These are phyloP conservation scores for Watsonalla binaria DNA, from an alignment of 2,888 invertebrate genomes.

Conservation along the genomic window DNA sequence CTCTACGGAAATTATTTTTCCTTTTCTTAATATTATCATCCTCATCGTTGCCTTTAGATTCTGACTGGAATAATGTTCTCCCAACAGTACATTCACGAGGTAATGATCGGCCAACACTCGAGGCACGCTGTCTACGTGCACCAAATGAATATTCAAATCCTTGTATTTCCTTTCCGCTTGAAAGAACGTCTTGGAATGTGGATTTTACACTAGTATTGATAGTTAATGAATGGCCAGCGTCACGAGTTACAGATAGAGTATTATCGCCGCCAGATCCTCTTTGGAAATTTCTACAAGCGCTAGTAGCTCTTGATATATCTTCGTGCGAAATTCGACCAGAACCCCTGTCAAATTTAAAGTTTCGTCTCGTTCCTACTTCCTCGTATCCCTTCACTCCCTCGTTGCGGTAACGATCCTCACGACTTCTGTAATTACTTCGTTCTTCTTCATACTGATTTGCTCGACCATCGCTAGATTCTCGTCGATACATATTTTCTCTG, in stretches of 20 bases:
- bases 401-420: slow-evolving; percentile 16
- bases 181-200: slow-evolving; percentile 51
- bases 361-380: slow-evolving; percentile 19
- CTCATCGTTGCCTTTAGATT: slow-evolving; percentile 4
- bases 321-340: slow-evolving; percentile 21
- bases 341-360: slow-evolving; percentile 36
- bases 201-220: slow-evolving; percentile 62
- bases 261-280: slow-evolving; percentile 23
- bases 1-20: slow-evolving; percentile 40
- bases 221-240: slow-evolving; percentile 46
- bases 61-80: slow-evolving; percentile 7
- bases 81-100: slow-evolving; percentile 24
- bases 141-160: slow-evolving; percentile 38
- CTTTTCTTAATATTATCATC: slow-evolving; percentile 9
- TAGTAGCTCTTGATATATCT: slow-evolving; percentile 22
- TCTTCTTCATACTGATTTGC: slow-evolving; percentile 26
- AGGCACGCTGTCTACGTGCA: slow-evolving; percentile 49
- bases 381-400: slow-evolving; percentile 22
- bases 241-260: slow-evolving; percentile 37
- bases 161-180: slow-evolving; percentile 29
- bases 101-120: slow-evolving; percentile 58
- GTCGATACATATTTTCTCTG: slow-evolving; percentile 22
- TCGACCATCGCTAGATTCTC: slow-evolving; percentile 26
- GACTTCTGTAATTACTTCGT: slow-evolving; percentile 16
- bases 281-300: slow-evolving; percentile 20